Evolutionary conservation across 1,140 invertebrate genomes (phyloP).

Genomic region (Panulirus ornatus): DNA sequence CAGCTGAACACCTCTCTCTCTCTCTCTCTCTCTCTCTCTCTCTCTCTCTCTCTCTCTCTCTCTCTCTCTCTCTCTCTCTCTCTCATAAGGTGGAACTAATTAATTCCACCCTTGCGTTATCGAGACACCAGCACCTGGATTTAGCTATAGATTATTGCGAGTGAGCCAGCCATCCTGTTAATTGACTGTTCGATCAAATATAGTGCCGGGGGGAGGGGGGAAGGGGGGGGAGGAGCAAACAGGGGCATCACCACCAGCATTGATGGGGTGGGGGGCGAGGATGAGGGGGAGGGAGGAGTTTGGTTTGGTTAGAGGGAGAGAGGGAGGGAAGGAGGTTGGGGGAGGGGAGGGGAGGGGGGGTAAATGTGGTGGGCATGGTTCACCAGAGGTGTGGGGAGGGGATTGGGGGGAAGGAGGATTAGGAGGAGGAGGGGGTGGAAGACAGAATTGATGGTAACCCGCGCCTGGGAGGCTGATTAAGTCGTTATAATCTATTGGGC

Average conservation of each 20-base stretch:
- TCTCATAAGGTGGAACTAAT: neutral
- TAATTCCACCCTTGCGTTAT: neutral
- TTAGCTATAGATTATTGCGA: slow-evolving; percentile 4
- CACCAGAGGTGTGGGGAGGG: no score
- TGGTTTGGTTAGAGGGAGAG: neutral
- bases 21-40: slow-evolving; percentile 9
- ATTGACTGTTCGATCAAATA: no score
- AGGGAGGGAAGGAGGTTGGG: neutral
- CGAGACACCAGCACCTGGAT: neutral
- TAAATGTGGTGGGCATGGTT: no score
- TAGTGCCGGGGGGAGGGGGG: no score
- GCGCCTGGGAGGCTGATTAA: neutral
- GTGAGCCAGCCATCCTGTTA: neutral
- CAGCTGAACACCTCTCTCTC: neutral
- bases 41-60: neutral
- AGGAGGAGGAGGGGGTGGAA: neutral
- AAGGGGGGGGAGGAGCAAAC: no score
- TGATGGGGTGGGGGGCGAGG: neutral
- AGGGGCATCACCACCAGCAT: neutral
- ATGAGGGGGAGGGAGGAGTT: neutral
- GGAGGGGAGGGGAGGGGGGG: neutral
- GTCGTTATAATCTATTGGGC: neutral
- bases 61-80: neutral
- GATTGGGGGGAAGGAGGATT: neutral
- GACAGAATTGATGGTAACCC: no score